phyloP scores from a whole-genome alignment of 2,113 vertebrate species.

The Orthonyx spaldingii region DNA sequence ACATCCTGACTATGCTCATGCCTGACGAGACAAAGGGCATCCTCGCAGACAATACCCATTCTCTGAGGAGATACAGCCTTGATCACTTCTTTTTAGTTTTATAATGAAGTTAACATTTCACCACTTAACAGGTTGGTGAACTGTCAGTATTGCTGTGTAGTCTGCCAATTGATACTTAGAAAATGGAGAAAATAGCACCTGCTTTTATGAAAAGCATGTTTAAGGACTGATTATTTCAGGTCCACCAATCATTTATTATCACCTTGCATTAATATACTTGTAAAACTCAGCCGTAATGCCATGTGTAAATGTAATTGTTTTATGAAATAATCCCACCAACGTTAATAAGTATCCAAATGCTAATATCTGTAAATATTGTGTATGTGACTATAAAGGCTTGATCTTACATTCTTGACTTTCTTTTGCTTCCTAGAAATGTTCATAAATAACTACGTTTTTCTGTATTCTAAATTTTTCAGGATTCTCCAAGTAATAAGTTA shows the following conservation, averaged over 20 bases:
- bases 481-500: slow-evolving; percentile 98
- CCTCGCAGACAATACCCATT: neutral
- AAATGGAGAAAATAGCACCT: neutral
- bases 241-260: neutral
- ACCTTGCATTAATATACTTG: neutral
- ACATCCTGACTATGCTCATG: neutral
- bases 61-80: slow-evolving; percentile 2
- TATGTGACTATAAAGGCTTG: neutral
- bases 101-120: slow-evolving; percentile 12
- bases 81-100: neutral
- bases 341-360: neutral
- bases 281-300: neutral
- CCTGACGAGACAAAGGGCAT: slow-evolving; percentile 34
- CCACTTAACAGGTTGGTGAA: neutral
- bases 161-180: neutral
- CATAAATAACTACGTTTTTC: neutral
- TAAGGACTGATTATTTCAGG: neutral
- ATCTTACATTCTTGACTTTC: neutral
- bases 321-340: neutral
- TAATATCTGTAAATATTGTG: neutral
- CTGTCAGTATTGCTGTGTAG: neutral
- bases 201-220: neutral
- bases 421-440: neutral
- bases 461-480: slow-evolving; percentile 69
- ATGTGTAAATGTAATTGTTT: neutral